Evolutionary conservation across 1,140 invertebrate species (phyloP).

Genomic region (Leptonema lineaticorne): DNA sequence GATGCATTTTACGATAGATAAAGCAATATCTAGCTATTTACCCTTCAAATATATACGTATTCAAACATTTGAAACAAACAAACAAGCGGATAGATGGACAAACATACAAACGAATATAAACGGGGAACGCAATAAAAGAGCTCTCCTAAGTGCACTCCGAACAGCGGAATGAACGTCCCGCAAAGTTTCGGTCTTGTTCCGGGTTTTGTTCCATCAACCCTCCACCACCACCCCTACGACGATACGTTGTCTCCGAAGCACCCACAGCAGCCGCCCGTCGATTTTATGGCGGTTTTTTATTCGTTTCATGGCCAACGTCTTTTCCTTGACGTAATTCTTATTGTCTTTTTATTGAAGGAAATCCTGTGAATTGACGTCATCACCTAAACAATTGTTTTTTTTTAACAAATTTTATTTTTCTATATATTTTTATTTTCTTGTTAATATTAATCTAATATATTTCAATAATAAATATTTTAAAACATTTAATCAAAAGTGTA

Average conservation of each 20-base stretch:
- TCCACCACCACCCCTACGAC: too few relatives aligned
- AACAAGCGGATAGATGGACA: too few relatives aligned
- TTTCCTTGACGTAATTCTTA: constrained; percentile 41
- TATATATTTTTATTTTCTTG: too few relatives aligned
- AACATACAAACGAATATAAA: constrained; percentile 4
- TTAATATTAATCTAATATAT: too few relatives aligned
- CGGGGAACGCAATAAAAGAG: constrained; percentile 34
- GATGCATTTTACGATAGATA: constrained; percentile 41
- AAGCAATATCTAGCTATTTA: constrained; percentile 31
- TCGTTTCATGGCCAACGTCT: constrained; percentile 35
- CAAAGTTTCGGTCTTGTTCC: constrained; percentile 39
- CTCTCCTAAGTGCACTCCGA: constrained; percentile 31
- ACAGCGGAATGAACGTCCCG: constrained; percentile 32
- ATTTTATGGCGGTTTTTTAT: constrained; percentile 41
- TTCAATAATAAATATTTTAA: too few relatives aligned
- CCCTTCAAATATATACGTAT: not conserved
- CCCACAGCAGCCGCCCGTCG: too few relatives aligned
- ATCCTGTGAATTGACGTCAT: constrained; percentile 37
- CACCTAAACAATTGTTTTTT: too few relatives aligned
- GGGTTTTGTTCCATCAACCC: too few relatives aligned
- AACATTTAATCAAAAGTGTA: too few relatives aligned
- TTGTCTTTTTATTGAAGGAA: constrained; percentile 42
- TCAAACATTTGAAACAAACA: not conserved
- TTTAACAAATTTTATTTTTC: too few relatives aligned
- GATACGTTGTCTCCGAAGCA: not conserved